phyloP scores from a whole-genome alignment of 1,140 invertebrate species.

The Matsumurasca onukii region DNA sequence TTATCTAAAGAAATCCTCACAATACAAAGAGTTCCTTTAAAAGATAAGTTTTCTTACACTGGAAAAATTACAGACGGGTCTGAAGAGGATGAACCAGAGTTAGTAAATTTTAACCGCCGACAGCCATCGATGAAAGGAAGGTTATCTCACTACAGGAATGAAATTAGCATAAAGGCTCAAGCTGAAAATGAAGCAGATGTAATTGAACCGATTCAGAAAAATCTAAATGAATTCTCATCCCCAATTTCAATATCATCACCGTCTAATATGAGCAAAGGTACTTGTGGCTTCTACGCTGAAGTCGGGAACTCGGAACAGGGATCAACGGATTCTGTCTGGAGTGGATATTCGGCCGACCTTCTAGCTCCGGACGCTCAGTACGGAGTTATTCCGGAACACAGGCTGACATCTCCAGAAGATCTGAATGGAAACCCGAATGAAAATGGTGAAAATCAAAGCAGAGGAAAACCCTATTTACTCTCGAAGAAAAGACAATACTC shows the following conservation, averaged over 20 bases:
- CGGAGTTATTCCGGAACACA: slow-evolving; percentile 53
- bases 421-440: slow-evolving; percentile 26
- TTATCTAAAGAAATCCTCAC: slow-evolving; percentile 26
- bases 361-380: slow-evolving; percentile 63
- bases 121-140: slow-evolving; percentile 10
- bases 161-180: background rate
- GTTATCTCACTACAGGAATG: background rate
- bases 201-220: slow-evolving; percentile 24
- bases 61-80: slow-evolving; percentile 36
- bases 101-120: slow-evolving; percentile 34
- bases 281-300: slow-evolving; percentile 32
- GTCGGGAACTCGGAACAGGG: slow-evolving; percentile 34
- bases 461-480: background rate
- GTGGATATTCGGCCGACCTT: slow-evolving; percentile 44
- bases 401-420: slow-evolving; percentile 10
- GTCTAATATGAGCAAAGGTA: slow-evolving; percentile 31
- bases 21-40: slow-evolving; percentile 36
- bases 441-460: slow-evolving; percentile 14
- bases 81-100: slow-evolving; percentile 39
- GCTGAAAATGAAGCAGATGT: slow-evolving; percentile 15
- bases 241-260: slow-evolving; percentile 37
- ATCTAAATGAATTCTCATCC: slow-evolving; percentile 35
- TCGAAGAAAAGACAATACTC: slow-evolving; percentile 8
- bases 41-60: slow-evolving; percentile 35
- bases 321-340: slow-evolving; percentile 34